Conservation (phyloP, 2,888 invertebrate genomes). For the Leucania comma region DNA sequence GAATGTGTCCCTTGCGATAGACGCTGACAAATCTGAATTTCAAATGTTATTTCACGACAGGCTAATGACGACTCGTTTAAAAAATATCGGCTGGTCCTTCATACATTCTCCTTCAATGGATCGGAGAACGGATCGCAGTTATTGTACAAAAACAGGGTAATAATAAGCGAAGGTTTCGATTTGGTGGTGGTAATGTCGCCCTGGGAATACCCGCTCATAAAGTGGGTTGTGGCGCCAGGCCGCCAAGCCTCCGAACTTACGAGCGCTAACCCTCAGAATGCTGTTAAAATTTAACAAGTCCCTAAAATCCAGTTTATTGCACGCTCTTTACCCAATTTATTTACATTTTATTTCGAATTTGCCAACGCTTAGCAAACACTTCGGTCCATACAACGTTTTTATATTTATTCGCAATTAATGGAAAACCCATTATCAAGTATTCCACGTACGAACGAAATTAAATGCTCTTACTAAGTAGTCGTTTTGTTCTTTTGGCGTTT, state of each 20-base stretch:
- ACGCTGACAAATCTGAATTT: conserved; percentile 59
- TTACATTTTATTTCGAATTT: conserved; percentile 57
- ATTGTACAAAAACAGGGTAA: conserved; percentile 74
- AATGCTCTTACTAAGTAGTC: conserved; percentile 10
- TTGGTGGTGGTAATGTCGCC: conserved; percentile 66
- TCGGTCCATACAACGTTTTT: conserved; percentile 41
- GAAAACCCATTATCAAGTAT: conserved; percentile 65
- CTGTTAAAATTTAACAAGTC: conserved; percentile 81
- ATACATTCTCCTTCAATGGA: conserved; percentile 61
- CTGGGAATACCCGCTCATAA: conserved; percentile 74
- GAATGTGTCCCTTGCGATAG: conserved; percentile 43
- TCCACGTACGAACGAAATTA: conserved; percentile 26
- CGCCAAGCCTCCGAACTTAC: conserved; percentile 64
- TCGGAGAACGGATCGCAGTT: conserved; percentile 62
- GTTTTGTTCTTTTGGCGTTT: conserved; percentile 11
- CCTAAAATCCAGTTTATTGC: conserved; percentile 63
- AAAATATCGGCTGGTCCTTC: conserved; percentile 52
- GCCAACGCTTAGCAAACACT: conserved; percentile 45
- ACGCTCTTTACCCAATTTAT: conserved; percentile 58
- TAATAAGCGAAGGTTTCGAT: conserved; percentile 75
- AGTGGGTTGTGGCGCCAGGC: conserved; percentile 65
- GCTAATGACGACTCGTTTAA: conserved; percentile 35
- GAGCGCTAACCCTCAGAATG: conserved; percentile 66
- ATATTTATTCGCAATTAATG: conserved; percentile 74
- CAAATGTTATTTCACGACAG: conserved; percentile 52